Percentiles rank a stretch among this genome's conserved stretches.
Evolutionary conservation across 2,888 invertebrate species (phyloP).

Genomic region (Camponotus fellah): DNA sequence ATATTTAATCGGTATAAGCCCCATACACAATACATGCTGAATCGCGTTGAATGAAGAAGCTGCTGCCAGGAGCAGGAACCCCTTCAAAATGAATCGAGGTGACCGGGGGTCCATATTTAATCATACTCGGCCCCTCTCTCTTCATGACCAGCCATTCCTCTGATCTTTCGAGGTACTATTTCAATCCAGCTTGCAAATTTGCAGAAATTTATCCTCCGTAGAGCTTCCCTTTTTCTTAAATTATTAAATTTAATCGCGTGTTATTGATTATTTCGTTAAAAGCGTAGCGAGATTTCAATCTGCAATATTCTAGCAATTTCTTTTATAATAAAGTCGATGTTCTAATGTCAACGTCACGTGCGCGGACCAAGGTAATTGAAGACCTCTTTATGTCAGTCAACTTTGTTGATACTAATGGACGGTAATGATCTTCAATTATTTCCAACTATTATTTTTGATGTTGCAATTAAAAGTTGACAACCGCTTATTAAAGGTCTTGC

Average conservation of each 20-base stretch:
- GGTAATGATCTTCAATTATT: slow-evolving; percentile 29
- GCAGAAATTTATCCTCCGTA: neutral
- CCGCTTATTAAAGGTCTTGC: neutral
- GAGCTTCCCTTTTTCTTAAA: neutral
- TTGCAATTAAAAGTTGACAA: neutral
- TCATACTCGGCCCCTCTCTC: slow-evolving; percentile 58
- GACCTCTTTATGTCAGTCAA: too few relatives aligned
- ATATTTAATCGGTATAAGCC: slow-evolving; percentile 80
- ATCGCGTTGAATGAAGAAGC: slow-evolving; percentile 66
- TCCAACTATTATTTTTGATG: neutral
- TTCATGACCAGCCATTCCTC: neutral
- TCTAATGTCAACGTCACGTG: slow-evolving; percentile 14
- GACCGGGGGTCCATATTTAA: slow-evolving; percentile 80
- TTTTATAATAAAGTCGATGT: neutral
- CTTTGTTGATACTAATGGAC: slow-evolving; percentile 5
- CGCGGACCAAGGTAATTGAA: neutral
- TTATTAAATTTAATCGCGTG: neutral
- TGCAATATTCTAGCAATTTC: neutral
- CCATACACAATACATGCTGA: slow-evolving; percentile 73
- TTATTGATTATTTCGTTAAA: slow-evolving; percentile 20
- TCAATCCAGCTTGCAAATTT: slow-evolving; percentile 14
- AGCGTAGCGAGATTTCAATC: neutral
- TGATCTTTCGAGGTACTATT: neutral
- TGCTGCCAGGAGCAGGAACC: slow-evolving; percentile 59
- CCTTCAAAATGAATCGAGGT: slow-evolving; percentile 63